phyloP scores from a whole-genome alignment of 2,888 invertebrate genomes.

The Tubulanus polymorphus region DNA sequence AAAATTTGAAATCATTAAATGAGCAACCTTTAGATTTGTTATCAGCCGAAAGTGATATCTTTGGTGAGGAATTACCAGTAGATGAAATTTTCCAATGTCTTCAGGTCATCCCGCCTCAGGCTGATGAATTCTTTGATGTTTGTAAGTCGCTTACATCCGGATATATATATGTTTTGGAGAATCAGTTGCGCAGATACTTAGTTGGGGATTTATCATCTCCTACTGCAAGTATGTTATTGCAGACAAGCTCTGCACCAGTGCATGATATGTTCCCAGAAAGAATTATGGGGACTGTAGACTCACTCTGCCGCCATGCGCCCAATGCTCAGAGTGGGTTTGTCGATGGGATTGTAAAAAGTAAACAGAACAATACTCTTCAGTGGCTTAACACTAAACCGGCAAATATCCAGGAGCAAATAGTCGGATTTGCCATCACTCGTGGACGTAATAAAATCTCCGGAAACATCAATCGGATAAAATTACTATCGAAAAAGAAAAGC shows the following conservation, averaged over 20 bases:
- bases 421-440: neutral
- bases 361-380: neutral
- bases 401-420: neutral
- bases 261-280: constrained; percentile 8
- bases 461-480: too few relatives aligned
- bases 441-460: too few relatives aligned
- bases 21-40: neutral
- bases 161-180: neutral
- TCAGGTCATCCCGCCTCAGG: too few relatives aligned
- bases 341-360: constrained; percentile 6
- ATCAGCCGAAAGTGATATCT: neutral
- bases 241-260: neutral
- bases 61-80: neutral
- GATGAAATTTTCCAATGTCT: too few relatives aligned
- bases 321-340: constrained; percentile 1
- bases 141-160: too few relatives aligned
- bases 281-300: neutral
- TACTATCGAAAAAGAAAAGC: too few relatives aligned
- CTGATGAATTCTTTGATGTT: too few relatives aligned
- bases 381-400: neutral
- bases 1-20: neutral
- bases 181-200: constrained; percentile 3
- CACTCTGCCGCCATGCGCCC: neutral
- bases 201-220: neutral
- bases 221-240: neutral